Conservation (phyloP, 2,888 invertebrate species). For the Mystacides longicornis region DNA sequence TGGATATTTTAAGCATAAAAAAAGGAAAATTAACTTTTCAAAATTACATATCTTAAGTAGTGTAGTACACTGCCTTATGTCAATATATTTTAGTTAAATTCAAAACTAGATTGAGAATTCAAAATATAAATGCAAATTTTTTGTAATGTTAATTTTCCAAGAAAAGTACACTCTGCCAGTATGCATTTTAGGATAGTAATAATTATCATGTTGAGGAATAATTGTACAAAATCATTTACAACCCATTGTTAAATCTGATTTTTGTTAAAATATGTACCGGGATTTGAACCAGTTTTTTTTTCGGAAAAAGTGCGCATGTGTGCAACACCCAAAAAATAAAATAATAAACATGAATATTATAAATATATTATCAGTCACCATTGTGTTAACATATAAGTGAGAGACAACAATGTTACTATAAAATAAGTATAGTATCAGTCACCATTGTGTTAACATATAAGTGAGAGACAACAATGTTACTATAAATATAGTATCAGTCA, state of each 20-base stretch:
- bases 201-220: background rate
- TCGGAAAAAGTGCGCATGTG: constrained; percentile 13
- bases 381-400: constrained; percentile 10
- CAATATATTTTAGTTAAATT: too few relatives aligned
- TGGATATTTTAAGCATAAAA: constrained; percentile 7
- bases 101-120: too few relatives aligned
- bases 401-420: background rate
- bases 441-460: constrained; percentile 14
- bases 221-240: background rate
- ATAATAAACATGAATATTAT: background rate
- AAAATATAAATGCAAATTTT: too few relatives aligned
- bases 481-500: background rate
- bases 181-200: background rate
- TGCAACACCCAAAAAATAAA: constrained; percentile 19
- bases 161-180: background rate
- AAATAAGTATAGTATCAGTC: constrained; percentile 9
- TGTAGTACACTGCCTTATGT: too few relatives aligned
- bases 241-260: background rate
- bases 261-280: background rate
- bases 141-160: background rate
- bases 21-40: constrained; percentile 2
- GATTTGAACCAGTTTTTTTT: constrained; percentile 18
- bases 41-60: too few relatives aligned
- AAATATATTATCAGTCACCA: constrained; percentile 11
- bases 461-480: background rate